phyloP scores from a whole-genome alignment of 2,797 vertebrate genomes.

The Protosalanx chinensis region DNA sequence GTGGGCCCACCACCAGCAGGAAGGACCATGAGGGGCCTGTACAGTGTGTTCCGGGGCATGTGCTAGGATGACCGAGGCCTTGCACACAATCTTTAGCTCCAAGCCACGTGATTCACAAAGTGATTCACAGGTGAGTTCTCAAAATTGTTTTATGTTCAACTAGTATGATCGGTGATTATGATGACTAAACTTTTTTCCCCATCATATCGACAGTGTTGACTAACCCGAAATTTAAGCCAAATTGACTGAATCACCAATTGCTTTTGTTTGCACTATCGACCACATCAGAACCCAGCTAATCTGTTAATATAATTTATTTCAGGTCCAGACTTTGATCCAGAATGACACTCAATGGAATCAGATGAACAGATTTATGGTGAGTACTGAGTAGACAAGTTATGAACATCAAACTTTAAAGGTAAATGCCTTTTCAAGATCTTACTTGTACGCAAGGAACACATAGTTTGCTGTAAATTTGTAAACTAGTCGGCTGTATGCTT shows the following conservation, averaged over 20 bases:
- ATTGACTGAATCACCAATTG: slow-evolving; percentile 15
- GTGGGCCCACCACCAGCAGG: too few relatives aligned
- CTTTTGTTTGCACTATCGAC: not conserved
- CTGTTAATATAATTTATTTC: not conserved
- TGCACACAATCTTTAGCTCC: too few relatives aligned
- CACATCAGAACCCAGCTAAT: not conserved
- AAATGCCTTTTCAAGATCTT: too few relatives aligned
- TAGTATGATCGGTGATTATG: slow-evolving; percentile 8
- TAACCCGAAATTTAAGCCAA: slow-evolving; percentile 20
- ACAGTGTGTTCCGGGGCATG: too few relatives aligned
- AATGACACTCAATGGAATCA: not conserved
- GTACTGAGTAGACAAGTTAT: too few relatives aligned
- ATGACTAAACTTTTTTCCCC: slow-evolving; percentile 32
- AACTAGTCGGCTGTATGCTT: too few relatives aligned
- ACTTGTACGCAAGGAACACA: too few relatives aligned
- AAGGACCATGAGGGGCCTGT: too few relatives aligned
- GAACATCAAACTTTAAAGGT: too few relatives aligned
- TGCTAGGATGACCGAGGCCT: too few relatives aligned
- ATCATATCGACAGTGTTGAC: slow-evolving; percentile 26
- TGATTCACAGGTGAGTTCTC: not conserved
- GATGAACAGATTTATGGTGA: too few relatives aligned
- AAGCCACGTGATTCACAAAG: not conserved
- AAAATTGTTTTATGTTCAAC: not conserved
- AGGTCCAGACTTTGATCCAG: not conserved
- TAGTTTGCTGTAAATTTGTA: too few relatives aligned